Percentiles rank a stretch among this genome's conserved stretches.
phyloP scores from a whole-genome alignment of 2,797 vertebrate genomes.

The Lateolabrax maculatus region DNA sequence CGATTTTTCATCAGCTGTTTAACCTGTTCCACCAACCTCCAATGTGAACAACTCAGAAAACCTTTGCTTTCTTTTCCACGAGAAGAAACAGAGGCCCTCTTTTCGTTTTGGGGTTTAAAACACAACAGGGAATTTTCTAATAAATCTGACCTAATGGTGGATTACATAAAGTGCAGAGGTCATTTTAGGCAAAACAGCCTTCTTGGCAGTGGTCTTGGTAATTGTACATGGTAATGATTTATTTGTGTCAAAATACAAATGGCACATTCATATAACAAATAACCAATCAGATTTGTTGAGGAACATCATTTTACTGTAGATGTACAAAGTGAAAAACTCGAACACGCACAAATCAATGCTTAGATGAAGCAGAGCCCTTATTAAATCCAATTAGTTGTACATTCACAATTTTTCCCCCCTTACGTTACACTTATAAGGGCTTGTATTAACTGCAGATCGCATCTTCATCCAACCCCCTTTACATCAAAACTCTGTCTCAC shows the following conservation, averaged over 20 bases:
- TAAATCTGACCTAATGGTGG: slow-evolving; percentile 20
- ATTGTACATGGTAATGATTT: slow-evolving; percentile 38
- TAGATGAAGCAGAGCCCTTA: background rate
- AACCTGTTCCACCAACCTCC: slow-evolving; percentile 6
- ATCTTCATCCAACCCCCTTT: slow-evolving; percentile 6
- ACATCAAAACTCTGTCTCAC: slow-evolving; percentile 78
- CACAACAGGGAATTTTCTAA: background rate
- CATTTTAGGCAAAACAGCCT: slow-evolving; percentile 31
- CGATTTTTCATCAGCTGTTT: slow-evolving; percentile 12
- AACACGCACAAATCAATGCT: slow-evolving; percentile 9
- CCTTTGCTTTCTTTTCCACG: slow-evolving; percentile 3
- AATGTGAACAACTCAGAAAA: slow-evolving; percentile 15
- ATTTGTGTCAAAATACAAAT: slow-evolving; percentile 45
- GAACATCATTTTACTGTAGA: slow-evolving; percentile 15
- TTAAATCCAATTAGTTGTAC: slow-evolving; percentile 34
- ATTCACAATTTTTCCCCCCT: slow-evolving; percentile 17
- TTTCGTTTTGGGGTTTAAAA: slow-evolving; percentile 1
- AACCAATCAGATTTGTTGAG: background rate
- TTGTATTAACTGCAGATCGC: slow-evolving; percentile 29
- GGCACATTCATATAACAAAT: slow-evolving; percentile 25
- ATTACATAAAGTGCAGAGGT: slow-evolving; percentile 43
- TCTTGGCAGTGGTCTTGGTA: slow-evolving; percentile 12
- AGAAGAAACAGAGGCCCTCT: slow-evolving; percentile 8
- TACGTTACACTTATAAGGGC: slow-evolving; percentile 21
- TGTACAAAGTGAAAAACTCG: slow-evolving; percentile 9